Conservation (phyloP, 2,797 vertebrate species). For the Sebastes vulpes region DNA sequence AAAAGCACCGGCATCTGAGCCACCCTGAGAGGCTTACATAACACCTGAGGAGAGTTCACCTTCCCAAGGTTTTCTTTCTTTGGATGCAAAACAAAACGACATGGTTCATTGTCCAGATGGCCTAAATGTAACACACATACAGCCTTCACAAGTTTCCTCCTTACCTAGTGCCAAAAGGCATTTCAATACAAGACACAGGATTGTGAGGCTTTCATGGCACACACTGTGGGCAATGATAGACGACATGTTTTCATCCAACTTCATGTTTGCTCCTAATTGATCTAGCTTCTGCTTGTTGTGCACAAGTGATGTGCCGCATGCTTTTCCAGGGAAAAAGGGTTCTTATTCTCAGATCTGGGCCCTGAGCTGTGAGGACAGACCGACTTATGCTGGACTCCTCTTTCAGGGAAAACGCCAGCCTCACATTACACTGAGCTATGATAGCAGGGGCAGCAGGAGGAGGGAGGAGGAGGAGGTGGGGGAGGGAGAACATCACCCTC, state of each 20-base stretch:
- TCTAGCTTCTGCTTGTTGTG: constrained; percentile 34
- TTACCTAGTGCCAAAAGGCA: not conserved
- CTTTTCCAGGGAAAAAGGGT: constrained; percentile 57
- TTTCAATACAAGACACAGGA: not conserved
- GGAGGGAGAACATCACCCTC: constrained; percentile 21
- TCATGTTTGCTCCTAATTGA: constrained; percentile 48
- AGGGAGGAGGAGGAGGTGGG: not conserved
- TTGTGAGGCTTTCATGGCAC: constrained; percentile 2
- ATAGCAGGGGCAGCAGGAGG: constrained; percentile 36
- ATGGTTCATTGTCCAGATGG: not conserved
- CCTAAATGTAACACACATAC: not conserved
- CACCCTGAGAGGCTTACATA: constrained; percentile 25
- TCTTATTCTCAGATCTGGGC: constrained; percentile 55
- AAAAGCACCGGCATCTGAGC: constrained; percentile 34
- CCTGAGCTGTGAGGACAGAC: constrained; percentile 60
- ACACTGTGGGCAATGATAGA: constrained; percentile 13
- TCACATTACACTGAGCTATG: constrained; percentile 62
- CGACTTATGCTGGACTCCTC: constrained; percentile 61
- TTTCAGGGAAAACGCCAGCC: constrained; percentile 52
- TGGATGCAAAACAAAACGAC: not conserved
- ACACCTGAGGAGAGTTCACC: constrained; percentile 22
- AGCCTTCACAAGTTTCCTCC: not conserved
- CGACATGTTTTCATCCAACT: constrained; percentile 39
- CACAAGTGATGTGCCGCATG: constrained; percentile 32
- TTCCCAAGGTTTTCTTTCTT: constrained; percentile 22